Base-by-base conservation (phyloP, 2,797 vertebrate genomes). In the Cryptoblepharus egeriae region DNA sequence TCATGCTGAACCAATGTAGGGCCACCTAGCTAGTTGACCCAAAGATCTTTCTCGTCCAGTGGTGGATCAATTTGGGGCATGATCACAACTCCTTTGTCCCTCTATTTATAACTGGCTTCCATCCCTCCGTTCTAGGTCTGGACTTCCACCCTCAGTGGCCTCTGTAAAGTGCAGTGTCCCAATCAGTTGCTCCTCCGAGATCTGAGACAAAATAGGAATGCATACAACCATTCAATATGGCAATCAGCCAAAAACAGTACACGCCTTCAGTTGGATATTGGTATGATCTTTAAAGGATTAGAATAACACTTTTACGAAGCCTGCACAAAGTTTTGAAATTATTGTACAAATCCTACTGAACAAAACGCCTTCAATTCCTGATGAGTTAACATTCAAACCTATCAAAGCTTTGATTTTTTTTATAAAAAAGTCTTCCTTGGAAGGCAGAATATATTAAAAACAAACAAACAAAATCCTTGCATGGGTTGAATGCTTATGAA, bases 401-500 rank as follows among this genome's bases (percentile, higher is more conserved):
- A 91, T 92, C 84, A 89, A 92, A 92, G 80, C 39, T 12, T 55
- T 61, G 37, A 60, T n/a, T n/a, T n/a, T n/a, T n/a, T n/a, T n/a
- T n/a, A 67, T 24, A 80, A 85, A 85, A 49, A 88, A 82, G 81
- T 69, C 69, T 35, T 24, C 58, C 86, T 90, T 77, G 86, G 82
- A 84, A 90, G 82, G 30, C 80, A 35, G 81, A 89, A 88, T 89
- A 85, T 88, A 90, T 92, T 90, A 81, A 91, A 92, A 91, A 79
- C 74, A 89, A 85, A 82, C 75, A 85, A 90, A 84, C 32, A 72
- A 89, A 90, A 73, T 81, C 75, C 22, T 63, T 81, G 90, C 87
- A 81, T 93, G 79, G 88, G 74, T 69, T 30, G 82, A 55, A 55
- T 86, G 39, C 64, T 86, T 88, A 74, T 81, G 80, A 89, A 90